Conservation (phyloP, 1,140 invertebrate species). For the Bactericera cockerelli region DNA sequence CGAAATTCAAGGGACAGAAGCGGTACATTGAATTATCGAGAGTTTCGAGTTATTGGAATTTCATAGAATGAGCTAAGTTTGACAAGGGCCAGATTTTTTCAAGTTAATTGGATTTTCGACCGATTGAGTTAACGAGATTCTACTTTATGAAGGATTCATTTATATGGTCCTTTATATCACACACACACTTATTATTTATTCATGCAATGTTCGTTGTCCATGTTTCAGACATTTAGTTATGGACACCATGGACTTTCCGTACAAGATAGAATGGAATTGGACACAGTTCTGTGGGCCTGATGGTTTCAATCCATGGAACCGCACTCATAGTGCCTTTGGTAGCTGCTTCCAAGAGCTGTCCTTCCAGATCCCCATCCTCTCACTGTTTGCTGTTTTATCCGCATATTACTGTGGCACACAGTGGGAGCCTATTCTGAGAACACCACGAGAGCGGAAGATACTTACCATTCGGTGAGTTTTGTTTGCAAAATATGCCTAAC, state of each 20-base stretch:
- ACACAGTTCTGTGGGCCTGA: constrained; percentile 50
- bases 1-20: too few relatives aligned
- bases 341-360: constrained; percentile 65
- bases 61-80: too few relatives aligned
- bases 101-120: too few relatives aligned
- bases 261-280: constrained; percentile 44
- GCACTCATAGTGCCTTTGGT: constrained; percentile 49
- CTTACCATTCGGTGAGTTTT: constrained; percentile 44
- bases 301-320: constrained; percentile 45
- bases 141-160: too few relatives aligned
- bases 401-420: constrained; percentile 57
- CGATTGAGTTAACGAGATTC: too few relatives aligned
- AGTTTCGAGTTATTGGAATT: too few relatives aligned
- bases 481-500: too few relatives aligned
- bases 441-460: constrained; percentile 38
- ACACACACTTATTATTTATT: too few relatives aligned
- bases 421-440: constrained; percentile 35
- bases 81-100: too few relatives aligned
- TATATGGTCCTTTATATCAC: too few relatives aligned
- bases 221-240: not conserved
- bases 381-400: constrained; percentile 51
- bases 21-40: too few relatives aligned
- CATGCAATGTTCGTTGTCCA: too few relatives aligned
- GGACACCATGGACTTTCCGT: constrained; percentile 6
- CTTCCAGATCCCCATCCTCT: constrained; percentile 45